phyloP scores from a whole-genome alignment of 2,113 vertebrate species.

The Tychaedon coryphoeus region DNA sequence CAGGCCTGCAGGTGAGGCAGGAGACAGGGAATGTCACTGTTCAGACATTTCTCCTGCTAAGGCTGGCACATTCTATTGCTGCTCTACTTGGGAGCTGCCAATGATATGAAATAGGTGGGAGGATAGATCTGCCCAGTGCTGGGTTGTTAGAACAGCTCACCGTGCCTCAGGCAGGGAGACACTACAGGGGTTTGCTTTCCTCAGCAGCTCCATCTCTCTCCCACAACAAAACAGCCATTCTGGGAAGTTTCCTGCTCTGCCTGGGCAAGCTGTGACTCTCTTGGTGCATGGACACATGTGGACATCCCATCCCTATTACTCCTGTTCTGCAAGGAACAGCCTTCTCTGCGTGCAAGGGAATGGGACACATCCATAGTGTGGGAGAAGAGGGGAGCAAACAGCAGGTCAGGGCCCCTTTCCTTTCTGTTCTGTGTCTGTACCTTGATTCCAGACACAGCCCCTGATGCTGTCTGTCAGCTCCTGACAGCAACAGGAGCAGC shows the following conservation, averaged over 20 bases:
- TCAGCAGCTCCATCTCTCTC: not conserved
- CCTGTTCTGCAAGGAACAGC: not conserved
- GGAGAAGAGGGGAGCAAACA: not conserved
- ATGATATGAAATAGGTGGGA: not conserved
- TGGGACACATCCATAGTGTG: rapidly evolving
- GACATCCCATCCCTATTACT: not conserved
- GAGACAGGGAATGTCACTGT: not conserved
- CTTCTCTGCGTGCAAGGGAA: rapidly evolving
- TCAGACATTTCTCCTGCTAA: not conserved
- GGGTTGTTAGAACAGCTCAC: not conserved
- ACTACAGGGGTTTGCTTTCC: not conserved
- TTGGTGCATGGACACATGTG: not conserved
- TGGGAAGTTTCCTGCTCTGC: not conserved
- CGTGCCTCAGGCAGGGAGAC: not conserved
- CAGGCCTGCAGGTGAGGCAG: not conserved
- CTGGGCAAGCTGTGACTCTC: not conserved
- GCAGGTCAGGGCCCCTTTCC: not conserved
- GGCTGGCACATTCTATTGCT: not conserved
- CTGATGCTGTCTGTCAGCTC: not conserved
- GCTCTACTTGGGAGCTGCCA: not conserved
- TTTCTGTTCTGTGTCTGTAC: not conserved
- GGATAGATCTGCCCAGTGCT: not conserved
- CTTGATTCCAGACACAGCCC: not conserved
- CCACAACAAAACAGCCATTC: not conserved
- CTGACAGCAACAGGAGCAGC: not conserved